Evolutionary conservation across 1,140 invertebrate species (phyloP), one percentile per base, ranked within the genome.

Genomic region (Achatina immaculata): DNA sequence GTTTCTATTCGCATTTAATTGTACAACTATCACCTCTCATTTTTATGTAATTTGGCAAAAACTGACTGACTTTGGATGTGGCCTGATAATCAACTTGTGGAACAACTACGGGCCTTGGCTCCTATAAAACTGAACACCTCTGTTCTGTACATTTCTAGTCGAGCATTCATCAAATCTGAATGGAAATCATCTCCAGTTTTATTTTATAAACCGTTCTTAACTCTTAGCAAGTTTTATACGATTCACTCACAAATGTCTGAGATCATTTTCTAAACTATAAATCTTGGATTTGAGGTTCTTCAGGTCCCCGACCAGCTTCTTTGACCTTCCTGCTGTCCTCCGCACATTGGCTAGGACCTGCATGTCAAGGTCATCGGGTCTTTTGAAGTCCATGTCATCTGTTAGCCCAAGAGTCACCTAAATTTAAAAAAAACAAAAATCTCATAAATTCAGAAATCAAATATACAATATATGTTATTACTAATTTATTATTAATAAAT

Each of bases 281-380:
- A 92, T 87, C 85, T 91, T 91, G 51, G 89, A 79, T 84, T 92
- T 92, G 7, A 92, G 82, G 68, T 88, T 86, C 82, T 91, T 92
- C 66, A 92, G 84, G 82, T 91, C 90, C 24, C 88, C 88, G 78
- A 89, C 85, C 66, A 92, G 81, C 82, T 91, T 86, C 81, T 90
- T 89, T 34, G 91, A 91, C 51, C 89, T 81, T 21, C 89, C 88
- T 31, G 90, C 88, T 31, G 90, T 91, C 24, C 86, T 83, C 16
- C 87, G 83, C n/a, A 92, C 90, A 84, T 91, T 91, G 66, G 86
- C 80, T 34, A 92, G 81, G 21, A 91, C 88, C 75, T 89, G 88
- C 87, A 91, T 88, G 81, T 91, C 90, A 31, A 91, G 76, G 66
- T 91, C 88, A 79, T 89, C 89, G 43, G 90, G 89, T n/a, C 85